phyloP scores from a whole-genome alignment of 2,797 vertebrate species.

The Chelmon rostratus region DNA sequence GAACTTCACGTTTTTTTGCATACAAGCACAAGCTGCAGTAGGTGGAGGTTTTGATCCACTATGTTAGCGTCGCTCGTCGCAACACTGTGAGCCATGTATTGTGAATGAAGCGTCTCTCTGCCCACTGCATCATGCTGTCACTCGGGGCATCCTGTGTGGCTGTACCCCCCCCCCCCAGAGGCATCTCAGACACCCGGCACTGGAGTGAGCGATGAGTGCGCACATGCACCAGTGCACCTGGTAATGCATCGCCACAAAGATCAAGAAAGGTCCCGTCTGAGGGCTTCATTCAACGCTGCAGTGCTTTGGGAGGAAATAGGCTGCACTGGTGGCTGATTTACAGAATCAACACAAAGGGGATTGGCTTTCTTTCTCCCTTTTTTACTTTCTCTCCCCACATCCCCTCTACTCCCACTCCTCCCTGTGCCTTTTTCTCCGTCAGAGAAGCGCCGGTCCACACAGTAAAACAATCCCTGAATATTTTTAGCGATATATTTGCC shows the following conservation, averaged over 20 bases:
- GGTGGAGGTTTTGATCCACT: constrained; percentile 39
- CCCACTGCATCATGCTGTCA: constrained; percentile 79
- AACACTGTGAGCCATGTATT: constrained; percentile 44
- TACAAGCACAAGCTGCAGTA: not conserved
- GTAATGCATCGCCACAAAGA: constrained; percentile 81
- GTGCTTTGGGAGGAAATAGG: constrained; percentile 77
- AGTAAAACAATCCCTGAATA: constrained; percentile 60
- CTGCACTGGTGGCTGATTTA: constrained; percentile 77
- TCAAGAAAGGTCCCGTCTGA: constrained; percentile 80
- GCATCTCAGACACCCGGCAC: constrained; percentile 59
- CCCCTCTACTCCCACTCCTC: not conserved
- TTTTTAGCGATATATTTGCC: constrained; percentile 57
- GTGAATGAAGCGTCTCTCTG: constrained; percentile 63
- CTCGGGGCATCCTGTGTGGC: constrained; percentile 59
- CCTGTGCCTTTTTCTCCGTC: constrained; percentile 37
- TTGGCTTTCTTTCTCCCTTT: constrained; percentile 44
- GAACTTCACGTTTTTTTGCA: not conserved
- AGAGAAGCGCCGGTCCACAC: constrained; percentile 50
- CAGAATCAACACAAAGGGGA: constrained; percentile 75
- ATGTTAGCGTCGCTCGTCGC: constrained; percentile 39
- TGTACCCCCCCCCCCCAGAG: constrained; percentile 47
- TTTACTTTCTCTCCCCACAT: not conserved
- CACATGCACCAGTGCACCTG: constrained; percentile 80
- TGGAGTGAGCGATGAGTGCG: constrained; percentile 78
- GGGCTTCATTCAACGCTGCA: constrained; percentile 79